Conservation (phyloP, 2,113 vertebrate species). For the Morone saxatilis region DNA sequence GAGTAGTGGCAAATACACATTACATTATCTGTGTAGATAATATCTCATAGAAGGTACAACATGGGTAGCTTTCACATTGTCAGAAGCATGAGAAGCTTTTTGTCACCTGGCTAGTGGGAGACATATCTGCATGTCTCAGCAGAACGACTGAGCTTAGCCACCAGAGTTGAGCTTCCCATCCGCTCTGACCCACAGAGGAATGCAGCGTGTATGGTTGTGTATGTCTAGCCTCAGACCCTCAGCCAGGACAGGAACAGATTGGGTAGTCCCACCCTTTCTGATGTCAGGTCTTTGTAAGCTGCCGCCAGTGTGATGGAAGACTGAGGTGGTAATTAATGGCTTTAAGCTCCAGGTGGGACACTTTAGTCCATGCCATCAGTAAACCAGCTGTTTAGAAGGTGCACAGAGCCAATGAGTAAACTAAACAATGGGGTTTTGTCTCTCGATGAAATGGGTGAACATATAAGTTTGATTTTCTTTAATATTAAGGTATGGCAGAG, state of each 20-base stretch:
- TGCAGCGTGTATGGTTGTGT: slow-evolving; percentile 67
- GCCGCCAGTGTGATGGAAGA: slow-evolving; percentile 54
- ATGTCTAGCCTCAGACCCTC: slow-evolving; percentile 66
- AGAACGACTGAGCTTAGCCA: slow-evolving; percentile 57
- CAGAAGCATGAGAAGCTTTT: slow-evolving; percentile 19
- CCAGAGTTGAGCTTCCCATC: slow-evolving; percentile 65
- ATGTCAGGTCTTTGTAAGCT: slow-evolving; percentile 67
- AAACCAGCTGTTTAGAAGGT: slow-evolving; percentile 69
- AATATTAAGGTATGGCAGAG: background rate
- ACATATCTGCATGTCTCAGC: slow-evolving; percentile 67
- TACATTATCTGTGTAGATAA: slow-evolving; percentile 15
- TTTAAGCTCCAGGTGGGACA: slow-evolving; percentile 74
- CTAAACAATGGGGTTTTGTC: background rate
- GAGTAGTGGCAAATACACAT: background rate
- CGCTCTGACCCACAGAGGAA: slow-evolving; percentile 71
- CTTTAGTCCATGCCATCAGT: slow-evolving; percentile 46
- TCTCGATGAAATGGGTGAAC: slow-evolving; percentile 6
- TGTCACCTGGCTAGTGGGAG: slow-evolving; percentile 60
- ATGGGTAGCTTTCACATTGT: background rate
- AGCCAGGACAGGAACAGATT: slow-evolving; percentile 55
- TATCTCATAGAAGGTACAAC: background rate
- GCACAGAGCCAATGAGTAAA: background rate
- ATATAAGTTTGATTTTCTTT: background rate
- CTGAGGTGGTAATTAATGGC: slow-evolving; percentile 71
- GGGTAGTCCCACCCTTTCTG: slow-evolving; percentile 69